phyloP scores from a whole-genome alignment of 2,797 vertebrate genomes.

The Ctenopoma kingsleyae region DNA sequence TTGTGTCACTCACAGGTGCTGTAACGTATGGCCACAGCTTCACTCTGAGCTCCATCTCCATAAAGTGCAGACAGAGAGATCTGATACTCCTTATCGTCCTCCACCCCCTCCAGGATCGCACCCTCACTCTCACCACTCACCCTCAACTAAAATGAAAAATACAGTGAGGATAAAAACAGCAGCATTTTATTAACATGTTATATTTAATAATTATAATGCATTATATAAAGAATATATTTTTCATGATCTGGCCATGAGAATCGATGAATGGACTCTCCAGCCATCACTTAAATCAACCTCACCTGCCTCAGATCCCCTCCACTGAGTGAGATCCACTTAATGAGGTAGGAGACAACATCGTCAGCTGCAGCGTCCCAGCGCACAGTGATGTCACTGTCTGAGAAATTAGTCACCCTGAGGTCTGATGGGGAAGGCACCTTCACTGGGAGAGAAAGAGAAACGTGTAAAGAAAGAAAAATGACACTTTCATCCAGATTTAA shows the following conservation, averaged over 20 bases:
- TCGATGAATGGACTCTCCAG: not conserved
- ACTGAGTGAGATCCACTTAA: constrained; percentile 92
- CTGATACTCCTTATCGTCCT: constrained; percentile 90
- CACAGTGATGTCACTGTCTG: constrained; percentile 85
- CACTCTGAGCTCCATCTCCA: constrained; percentile 91
- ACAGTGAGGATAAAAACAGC: not conserved
- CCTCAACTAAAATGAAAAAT: constrained; percentile 81
- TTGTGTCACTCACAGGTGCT: constrained; percentile 88
- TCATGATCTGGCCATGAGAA: too few relatives aligned
- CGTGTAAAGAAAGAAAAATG: not conserved
- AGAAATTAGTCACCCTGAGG: constrained; percentile 89
- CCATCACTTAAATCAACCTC: not conserved
- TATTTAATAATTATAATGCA: not conserved
- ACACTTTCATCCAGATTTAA: not conserved
- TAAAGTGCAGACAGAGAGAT: constrained; percentile 93
- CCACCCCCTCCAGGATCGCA: constrained; percentile 87
- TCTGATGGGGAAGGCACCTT: constrained; percentile 89
- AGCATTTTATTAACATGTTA: not conserved
- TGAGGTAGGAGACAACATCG: constrained; percentile 91
- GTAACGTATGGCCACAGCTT: constrained; percentile 89
- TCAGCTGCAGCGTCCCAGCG: constrained; percentile 89
- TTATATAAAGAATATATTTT: too few relatives aligned
- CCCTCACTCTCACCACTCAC: constrained; percentile 85
- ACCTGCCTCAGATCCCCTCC: constrained; percentile 93
- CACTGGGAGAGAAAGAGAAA: constrained; percentile 76